A percentile compares a stretch with the other conserved stretches of the same genome.
Evolutionary conservation across 2,888 invertebrate species (phyloP).

Genomic region (Aleiodes testaceus): DNA sequence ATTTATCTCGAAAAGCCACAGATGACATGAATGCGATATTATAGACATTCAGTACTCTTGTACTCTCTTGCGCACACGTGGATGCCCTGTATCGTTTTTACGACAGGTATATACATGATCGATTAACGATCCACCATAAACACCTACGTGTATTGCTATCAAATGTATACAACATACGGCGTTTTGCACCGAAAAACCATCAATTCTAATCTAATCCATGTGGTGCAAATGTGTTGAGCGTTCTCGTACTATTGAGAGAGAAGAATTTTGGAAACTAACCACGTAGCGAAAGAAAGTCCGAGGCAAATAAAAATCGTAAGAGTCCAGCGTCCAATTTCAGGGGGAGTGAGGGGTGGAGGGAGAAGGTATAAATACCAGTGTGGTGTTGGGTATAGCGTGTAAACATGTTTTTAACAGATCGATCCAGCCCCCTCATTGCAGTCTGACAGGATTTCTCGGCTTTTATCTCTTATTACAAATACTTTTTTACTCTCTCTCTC

Average conservation of each 20-base stretch:
- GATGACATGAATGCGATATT: no score
- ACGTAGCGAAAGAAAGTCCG: background rate
- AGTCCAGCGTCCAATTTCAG: slow-evolving; percentile 16
- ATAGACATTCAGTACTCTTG: no score
- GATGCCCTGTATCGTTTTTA: slow-evolving; percentile 12
- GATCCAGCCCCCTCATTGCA: slow-evolving; percentile 52
- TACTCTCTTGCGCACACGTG: no score
- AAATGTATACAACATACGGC: background rate
- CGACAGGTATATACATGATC: slow-evolving; percentile 30
- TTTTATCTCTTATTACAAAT: slow-evolving; percentile 14
- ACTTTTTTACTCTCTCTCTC: background rate
- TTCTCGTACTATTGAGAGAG: background rate
- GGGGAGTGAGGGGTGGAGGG: slow-evolving; percentile 44
- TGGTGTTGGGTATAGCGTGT: slow-evolving; percentile 59
- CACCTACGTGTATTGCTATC: slow-evolving; percentile 24
- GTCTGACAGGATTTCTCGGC: slow-evolving; percentile 5
- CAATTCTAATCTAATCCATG: slow-evolving; percentile 29
- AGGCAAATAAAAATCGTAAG: slow-evolving; percentile 7
- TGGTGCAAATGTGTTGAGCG: slow-evolving; percentile 1
- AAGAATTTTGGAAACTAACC: slow-evolving; percentile 13
- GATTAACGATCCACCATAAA: slow-evolving; percentile 30
- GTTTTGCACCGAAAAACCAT: background rate
- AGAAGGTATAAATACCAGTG: slow-evolving; percentile 54
- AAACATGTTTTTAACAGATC: slow-evolving; percentile 69
- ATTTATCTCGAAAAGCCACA: no score